A percentile compares a stretch with the other conserved stretches of the same genome.
Evolutionary conservation across 2,888 invertebrate species (phyloP).

Genomic region (Smittia aterrima): DNA sequence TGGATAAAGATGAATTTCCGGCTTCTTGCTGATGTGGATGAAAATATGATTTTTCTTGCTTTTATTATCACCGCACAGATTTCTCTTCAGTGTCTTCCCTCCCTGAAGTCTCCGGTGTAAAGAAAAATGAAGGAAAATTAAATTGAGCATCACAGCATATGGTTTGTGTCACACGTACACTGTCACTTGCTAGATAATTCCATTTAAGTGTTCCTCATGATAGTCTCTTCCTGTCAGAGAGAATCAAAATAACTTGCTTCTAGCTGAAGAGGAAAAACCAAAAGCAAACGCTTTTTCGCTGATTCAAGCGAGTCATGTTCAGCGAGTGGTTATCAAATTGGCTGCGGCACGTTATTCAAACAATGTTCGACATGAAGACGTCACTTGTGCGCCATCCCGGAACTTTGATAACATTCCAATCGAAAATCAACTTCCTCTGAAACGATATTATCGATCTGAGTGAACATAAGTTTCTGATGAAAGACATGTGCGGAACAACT

Average conservation of each 20-base stretch:
- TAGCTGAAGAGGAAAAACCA: neutral
- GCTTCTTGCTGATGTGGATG: constrained; percentile 2
- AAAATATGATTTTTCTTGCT: neutral
- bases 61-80: constrained; percentile 6
- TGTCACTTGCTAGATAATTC: constrained; percentile 38
- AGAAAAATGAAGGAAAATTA: neutral
- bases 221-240: constrained; percentile 1
- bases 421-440: neutral
- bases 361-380: neutral
- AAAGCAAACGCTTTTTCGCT: neutral
- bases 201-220: constrained; percentile 30
- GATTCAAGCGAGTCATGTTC: neutral
- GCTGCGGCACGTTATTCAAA: neutral
- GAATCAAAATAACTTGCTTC: neutral
- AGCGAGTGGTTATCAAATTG: constrained; percentile 1
- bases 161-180: constrained; percentile 35
- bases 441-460: neutral
- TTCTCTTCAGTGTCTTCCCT: neutral
- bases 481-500: too few species aligned
- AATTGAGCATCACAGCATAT: constrained; percentile 26
- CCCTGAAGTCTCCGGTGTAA: neutral
- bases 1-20: constrained; percentile 37
- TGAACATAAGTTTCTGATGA: neutral
- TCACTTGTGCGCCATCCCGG: neutral
- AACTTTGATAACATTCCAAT: constrained; percentile 11